A percentile compares a stretch with the other conserved stretches of the same genome.
Conservation (phyloP, 2,797 vertebrate genomes). For the Enteromius treurensis region DNA sequence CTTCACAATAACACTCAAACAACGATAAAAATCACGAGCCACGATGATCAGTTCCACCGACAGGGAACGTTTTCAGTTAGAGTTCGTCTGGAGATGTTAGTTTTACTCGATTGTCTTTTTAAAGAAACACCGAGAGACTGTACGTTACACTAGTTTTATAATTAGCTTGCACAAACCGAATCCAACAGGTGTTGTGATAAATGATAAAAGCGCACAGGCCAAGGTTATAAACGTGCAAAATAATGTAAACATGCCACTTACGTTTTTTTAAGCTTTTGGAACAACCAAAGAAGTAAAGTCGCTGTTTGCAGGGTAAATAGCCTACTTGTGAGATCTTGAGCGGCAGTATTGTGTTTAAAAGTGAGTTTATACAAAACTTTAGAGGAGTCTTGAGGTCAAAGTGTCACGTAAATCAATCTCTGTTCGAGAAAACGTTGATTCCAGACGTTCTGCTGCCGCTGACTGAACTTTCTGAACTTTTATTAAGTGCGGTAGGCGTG, state of each 20-base stretch:
- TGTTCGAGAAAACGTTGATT: accelerated
- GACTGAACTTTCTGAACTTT: not conserved
- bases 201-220: not conserved
- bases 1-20: not conserved
- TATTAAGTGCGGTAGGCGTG: not conserved
- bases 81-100: not conserved
- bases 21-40: not conserved
- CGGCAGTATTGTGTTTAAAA: not conserved
- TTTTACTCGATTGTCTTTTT: not conserved
- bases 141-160: no score
- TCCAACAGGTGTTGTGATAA: not conserved
- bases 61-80: not conserved
- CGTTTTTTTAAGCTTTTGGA: not conserved
- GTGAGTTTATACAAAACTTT: no score
- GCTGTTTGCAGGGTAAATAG: not conserved
- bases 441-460: not conserved
- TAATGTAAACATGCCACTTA: not conserved
- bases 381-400: not conserved
- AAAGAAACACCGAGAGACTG: not conserved
- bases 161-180: no score
- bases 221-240: not conserved
- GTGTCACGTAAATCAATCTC: not conserved
- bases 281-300: not conserved
- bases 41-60: not conserved
- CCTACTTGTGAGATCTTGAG: not conserved